Conservation (phyloP, 1,140 invertebrate genomes). For the Drosophila jambulina region DNA sequence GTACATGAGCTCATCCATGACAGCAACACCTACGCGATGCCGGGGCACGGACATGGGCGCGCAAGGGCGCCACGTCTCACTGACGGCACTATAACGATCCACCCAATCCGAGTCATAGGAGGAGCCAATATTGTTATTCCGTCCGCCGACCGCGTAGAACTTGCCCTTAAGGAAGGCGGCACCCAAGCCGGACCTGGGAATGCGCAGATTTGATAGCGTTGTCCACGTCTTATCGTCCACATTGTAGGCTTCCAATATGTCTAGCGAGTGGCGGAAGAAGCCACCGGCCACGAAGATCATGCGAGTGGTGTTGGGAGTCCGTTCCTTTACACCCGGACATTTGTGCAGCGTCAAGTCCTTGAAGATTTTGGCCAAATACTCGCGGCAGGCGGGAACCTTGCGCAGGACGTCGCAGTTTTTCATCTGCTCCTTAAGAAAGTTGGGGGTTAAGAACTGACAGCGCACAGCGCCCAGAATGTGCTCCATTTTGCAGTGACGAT, state of each 20-base stretch:
- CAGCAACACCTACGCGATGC: constrained; percentile 95
- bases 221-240: constrained; percentile 94
- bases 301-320: constrained; percentile 93
- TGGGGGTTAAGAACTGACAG: constrained; percentile 96
- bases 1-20: constrained; percentile 95
- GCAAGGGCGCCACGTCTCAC: constrained; percentile 90
- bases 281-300: constrained; percentile 96
- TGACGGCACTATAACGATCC: constrained; percentile 87
- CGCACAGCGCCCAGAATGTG: constrained; percentile 94
- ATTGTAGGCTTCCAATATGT: constrained; percentile 94
- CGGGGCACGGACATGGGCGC: constrained; percentile 93
- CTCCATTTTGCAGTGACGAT: constrained; percentile 93
- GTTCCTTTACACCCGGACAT: constrained; percentile 91
- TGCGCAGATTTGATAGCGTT: constrained; percentile 90
- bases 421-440: constrained; percentile 95
- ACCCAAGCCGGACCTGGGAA: constrained; percentile 94
- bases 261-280: constrained; percentile 93
- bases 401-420: constrained; percentile 95
- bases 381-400: constrained; percentile 94
- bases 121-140: constrained; percentile 93
- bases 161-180: constrained; percentile 93
- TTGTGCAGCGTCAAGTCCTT: constrained; percentile 94
- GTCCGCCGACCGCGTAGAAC: constrained; percentile 96
- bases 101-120: constrained; percentile 93
- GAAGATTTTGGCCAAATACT: constrained; percentile 95